phyloP scores from a whole-genome alignment of 2,797 vertebrate genomes.

The Bovichtus diacanthus region DNA sequence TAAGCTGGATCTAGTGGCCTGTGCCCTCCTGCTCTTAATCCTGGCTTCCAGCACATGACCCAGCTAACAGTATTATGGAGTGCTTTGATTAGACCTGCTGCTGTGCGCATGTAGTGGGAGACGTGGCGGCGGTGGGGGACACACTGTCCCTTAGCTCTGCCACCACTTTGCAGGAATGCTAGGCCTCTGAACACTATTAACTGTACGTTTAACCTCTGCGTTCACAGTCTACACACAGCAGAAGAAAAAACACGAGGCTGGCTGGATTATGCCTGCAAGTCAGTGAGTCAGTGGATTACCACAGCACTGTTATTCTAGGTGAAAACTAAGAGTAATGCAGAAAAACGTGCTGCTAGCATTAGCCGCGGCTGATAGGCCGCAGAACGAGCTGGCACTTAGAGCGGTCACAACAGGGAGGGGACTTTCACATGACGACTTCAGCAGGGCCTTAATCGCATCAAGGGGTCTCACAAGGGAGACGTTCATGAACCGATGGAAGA shows the following conservation, averaged over 20 bases:
- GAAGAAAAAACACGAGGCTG: slow-evolving; percentile 43
- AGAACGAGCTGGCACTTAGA: slow-evolving; percentile 25
- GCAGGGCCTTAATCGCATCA: slow-evolving; percentile 51
- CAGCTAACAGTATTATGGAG: slow-evolving; percentile 82
- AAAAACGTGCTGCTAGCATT: slow-evolving; percentile 59
- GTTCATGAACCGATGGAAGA: neutral
- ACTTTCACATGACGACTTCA: slow-evolving; percentile 67
- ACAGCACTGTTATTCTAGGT: slow-evolving; percentile 54
- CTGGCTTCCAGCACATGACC: slow-evolving; percentile 83
- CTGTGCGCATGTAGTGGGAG: slow-evolving; percentile 54
- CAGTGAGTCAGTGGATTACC: slow-evolving; percentile 75
- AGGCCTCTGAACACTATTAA: neutral
- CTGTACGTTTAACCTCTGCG: slow-evolving; percentile 37
- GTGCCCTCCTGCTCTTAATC: slow-evolving; percentile 82
- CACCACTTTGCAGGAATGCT: slow-evolving; percentile 52
- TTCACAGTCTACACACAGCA: neutral
- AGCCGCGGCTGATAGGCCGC: slow-evolving; percentile 6
- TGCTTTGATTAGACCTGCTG: slow-evolving; percentile 81
- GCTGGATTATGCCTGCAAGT: slow-evolving; percentile 66
- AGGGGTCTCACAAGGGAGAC: slow-evolving; percentile 20
- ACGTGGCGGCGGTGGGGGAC: neutral
- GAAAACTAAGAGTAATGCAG: slow-evolving; percentile 60
- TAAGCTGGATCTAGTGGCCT: slow-evolving; percentile 76
- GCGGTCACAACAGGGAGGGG: slow-evolving; percentile 46
- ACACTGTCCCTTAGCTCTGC: slow-evolving; percentile 40